Base-by-base conservation (phyloP, 2,888 invertebrate species). In the Leptura quadrifasciata region DNA sequence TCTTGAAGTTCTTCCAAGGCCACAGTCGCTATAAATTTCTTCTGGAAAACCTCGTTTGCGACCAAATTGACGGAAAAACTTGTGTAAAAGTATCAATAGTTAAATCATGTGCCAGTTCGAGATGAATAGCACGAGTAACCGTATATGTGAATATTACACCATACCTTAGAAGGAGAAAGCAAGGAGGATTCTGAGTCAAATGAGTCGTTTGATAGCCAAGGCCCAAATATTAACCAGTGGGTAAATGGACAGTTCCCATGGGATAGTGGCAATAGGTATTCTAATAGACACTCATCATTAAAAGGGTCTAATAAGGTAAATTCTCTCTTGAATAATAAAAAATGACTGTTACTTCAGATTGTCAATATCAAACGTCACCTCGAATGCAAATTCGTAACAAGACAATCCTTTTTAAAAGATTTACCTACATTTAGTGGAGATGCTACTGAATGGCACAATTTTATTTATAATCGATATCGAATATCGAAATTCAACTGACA, bases 1-100 rank as follows among this genome's bases (percentile, higher is more conserved):
- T 90, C 89, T 82, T 90, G 90, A 73, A 90, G 84, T 76, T 89
- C 90, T 76, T 89, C 89, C 80, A 90, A 84, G 18, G 89, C 89
- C 39, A 88, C 82, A 0, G 88, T 87, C n/a, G n/a, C n/a, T n/a
- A n/a, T n/a, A n/a, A n/a, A n/a, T n/a, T n/a, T n/a, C n/a, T n/a
- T n/a, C n/a, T n/a, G n/a, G n/a, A n/a, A n/a, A n/a, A n/a, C n/a
- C n/a, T n/a, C n/a, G n/a, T n/a, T n/a, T n/a, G n/a, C n/a, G n/a
- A n/a, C n/a, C n/a, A n/a, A n/a, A n/a, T n/a, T n/a, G n/a, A n/a
- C n/a, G n/a, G n/a, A n/a, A n/a, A n/a, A n/a, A n/a, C n/a, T n/a
- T n/a, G n/a, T n/a, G n/a, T n/a, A n/a, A n/a, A n/a, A n/a, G n/a
- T n/a, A n/a, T n/a, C n/a, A n/a, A n/a, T n/a, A n/a, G n/a, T n/a